Base-by-base conservation (phyloP, 2,888 invertebrate genomes). In the Acleris laterana region DNA sequence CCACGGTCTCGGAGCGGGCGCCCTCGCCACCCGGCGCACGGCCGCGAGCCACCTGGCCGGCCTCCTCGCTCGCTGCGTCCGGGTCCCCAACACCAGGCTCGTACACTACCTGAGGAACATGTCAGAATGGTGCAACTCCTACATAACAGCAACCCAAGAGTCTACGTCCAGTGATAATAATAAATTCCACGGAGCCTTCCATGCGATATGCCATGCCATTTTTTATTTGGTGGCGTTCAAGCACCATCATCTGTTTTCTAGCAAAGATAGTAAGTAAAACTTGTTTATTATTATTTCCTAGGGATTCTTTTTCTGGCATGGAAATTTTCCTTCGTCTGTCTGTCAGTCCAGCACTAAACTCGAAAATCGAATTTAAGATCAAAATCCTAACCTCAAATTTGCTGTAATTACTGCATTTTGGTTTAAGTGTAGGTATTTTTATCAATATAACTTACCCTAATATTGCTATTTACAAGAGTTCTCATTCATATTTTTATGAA, bases 211-310 rank as follows among this genome's bases (percentile, higher is more conserved):
- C 75, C 99, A 99, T 85, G 96, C 97, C 0, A 93, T 99, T 52
- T 99, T 99, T 90, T 98, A 99, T 86, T 93, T 98, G 17, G 95
- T 99, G 68, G 96, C 97, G 0, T 99, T 98, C 83, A 95, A 98
- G 68, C 96, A 98, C 82, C 96, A 95, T 74, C 96, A 98, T 79
- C 93, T 99, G 74, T 95, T 97, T 51, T 94, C 93, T 64, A 95
- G 93, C 74, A 95, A 95, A 82, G 96, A 96, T 91, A 96, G 98
- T 97, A 85, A 94, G 94, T 93, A 25, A 25, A 25, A 25, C 25
- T 25, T 1, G 25, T 25, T 25, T 25, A 25, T 25, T 25, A 25
- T 25, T 25, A 7, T 25, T 25, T 7, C 7, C 6, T 6, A 6
- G 25, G 6, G 6, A 25, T 6, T 7, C 1, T 9, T 9, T 9